Base-by-base conservation (phyloP, 2,113 vertebrate species). In the Patagioenas fasciata region DNA sequence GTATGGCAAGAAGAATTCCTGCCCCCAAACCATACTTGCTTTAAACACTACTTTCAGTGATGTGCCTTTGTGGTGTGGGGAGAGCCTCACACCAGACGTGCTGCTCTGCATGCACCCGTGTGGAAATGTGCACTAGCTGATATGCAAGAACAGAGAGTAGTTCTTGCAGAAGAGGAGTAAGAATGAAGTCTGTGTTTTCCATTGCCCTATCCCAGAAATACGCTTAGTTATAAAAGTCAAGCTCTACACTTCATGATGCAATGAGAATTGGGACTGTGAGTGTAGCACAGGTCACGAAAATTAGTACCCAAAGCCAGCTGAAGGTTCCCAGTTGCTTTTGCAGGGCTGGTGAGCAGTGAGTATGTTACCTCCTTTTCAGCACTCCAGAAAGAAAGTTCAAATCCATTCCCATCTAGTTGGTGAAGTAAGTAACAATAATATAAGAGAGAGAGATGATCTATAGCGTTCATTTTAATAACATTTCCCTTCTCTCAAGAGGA, bases 391-490 rank as follows among this genome's bases (percentile, higher is more conserved):
- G 84, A 93, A 85, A 92, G 71, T 91, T 92, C 60, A 96, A 86
- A 93, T 85, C 54, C 28, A 66, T 77, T 80, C 72, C 85, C 38
- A 71, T 50, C 57, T 75, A 65, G 40, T 61, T 96, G 85, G 34
- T 83, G 75, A 95, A 95, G 73, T 85, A 71, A 95, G 61, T 78
- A 92, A 93, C 80, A 96, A n/a, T 73, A 91, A 48, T 89, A 44
- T 72, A 94, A 88, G 87, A 90, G 61, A 56, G 90, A 24, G 70
- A 79, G 24, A 50, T 88, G 58, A 81, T 91, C 71, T 64, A 85
- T 89, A 93, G 89, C 38, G 54, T 80, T 97, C 13, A 89, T 89
- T 96, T 96, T 95, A 97, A 95, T 87, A 95, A 61, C 66, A 58
- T 80, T 94, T 96, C 66, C 50, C 9, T 93, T 94, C 15, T 54